Conservation (phyloP, 2,113 vertebrate genomes). For the Pomatostomus ruficeps region DNA sequence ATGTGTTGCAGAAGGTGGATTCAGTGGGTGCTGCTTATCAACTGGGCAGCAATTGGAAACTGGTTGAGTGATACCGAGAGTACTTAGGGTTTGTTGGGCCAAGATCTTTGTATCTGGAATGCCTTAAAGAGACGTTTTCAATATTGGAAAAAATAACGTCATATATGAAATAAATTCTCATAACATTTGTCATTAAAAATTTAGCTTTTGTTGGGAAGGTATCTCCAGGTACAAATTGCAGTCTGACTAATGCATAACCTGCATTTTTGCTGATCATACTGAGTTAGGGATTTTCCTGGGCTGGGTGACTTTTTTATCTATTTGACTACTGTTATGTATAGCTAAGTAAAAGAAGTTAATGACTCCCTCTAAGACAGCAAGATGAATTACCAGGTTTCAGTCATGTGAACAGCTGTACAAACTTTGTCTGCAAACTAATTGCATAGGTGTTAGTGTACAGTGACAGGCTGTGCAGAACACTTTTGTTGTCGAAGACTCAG, state of each 20-base stretch:
- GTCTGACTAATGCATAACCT: neutral
- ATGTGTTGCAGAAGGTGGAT: neutral
- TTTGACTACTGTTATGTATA: neutral
- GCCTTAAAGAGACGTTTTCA: neutral
- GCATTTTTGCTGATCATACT: neutral
- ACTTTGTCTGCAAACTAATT: neutral
- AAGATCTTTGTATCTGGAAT: neutral
- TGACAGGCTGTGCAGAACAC: neutral
- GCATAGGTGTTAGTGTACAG: neutral
- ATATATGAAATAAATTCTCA: neutral
- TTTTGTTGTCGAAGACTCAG: neutral
- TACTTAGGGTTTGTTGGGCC: neutral
- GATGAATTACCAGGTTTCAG: neutral
- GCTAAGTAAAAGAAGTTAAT: neutral
- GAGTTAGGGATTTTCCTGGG: neutral
- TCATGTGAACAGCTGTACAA: neutral
- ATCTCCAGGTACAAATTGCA: neutral
- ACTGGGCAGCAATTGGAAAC: neutral
- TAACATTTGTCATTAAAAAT: neutral
- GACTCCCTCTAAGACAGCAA: neutral
- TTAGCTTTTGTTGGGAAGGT: neutral
- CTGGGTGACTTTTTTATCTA: neutral
- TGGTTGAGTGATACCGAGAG: neutral
- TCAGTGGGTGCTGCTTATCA: neutral
- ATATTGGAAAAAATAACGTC: neutral